These are phyloP conservation scores for Hesperia comma DNA, from an alignment of 2,888 invertebrate species.

Conservation along the genomic window DNA sequence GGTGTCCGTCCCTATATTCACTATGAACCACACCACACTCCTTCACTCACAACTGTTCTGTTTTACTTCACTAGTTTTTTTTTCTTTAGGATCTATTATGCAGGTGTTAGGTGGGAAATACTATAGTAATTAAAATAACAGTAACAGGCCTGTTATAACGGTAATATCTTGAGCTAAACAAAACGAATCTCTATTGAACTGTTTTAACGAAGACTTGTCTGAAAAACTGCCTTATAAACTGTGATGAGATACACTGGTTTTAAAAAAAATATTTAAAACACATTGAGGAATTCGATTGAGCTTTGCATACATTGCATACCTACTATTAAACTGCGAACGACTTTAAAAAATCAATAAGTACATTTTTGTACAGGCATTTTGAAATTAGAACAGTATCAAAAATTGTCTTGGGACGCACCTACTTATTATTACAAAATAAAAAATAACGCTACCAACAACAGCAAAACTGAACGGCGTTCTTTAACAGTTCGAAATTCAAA, in stretches of 20 bases:
- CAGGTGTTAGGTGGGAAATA: not conserved
- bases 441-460: not conserved
- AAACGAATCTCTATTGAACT: no score
- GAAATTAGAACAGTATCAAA: not conserved
- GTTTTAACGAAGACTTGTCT: no score
- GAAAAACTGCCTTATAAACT: no score
- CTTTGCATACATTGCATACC: no score
- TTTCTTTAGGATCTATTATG: not conserved
- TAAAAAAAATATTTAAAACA: no score
- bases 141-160: not conserved
- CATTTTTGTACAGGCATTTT: not conserved
- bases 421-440: not conserved
- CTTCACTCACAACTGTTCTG: no score
- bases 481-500: conserved; percentile 46
- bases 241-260: no score
- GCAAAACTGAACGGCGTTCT: conserved; percentile 4
- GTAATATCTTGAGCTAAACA: not conserved
- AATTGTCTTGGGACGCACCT: not conserved
- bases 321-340: no score
- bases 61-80: not conserved
- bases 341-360: no score
- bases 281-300: no score
- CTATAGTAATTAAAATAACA: not conserved
- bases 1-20: no score
- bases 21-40: no score